Conservation (phyloP, 2,797 vertebrate genomes). For the Emydoidea blandingii region DNA sequence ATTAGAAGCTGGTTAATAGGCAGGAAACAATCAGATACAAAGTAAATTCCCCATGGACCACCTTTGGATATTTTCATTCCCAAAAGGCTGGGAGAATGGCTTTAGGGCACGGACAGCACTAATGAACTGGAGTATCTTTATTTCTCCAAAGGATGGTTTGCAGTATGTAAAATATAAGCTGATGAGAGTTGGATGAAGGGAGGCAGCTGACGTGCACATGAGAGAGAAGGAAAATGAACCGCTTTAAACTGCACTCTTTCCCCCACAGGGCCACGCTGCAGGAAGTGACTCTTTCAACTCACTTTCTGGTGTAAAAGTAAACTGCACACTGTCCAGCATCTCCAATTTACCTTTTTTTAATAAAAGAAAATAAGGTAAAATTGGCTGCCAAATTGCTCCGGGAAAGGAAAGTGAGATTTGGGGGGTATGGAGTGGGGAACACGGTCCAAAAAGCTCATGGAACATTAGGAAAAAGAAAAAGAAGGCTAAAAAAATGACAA, state of each 20-base stretch:
- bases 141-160: not conserved
- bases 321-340: not conserved
- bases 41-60: not conserved
- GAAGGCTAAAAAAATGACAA: not conserved
- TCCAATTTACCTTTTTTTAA: no score
- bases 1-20: not conserved
- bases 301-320: not conserved
- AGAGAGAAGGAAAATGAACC: no score
- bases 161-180: not conserved
- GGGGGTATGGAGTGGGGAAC: not conserved
- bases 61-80: not conserved
- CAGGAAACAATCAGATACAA: not conserved
- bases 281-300: not conserved
- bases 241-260: not conserved
- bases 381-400: not conserved
- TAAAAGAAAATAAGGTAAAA: not conserved
- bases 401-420: not conserved
- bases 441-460: not conserved
- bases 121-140: not conserved
- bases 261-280: no score
- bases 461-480: accelerated
- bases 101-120: not conserved
- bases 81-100: not conserved
- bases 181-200: no score
- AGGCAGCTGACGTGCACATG: not conserved